Conservation (phyloP, 2,113 vertebrate species). For the Pavo muticus region DNA sequence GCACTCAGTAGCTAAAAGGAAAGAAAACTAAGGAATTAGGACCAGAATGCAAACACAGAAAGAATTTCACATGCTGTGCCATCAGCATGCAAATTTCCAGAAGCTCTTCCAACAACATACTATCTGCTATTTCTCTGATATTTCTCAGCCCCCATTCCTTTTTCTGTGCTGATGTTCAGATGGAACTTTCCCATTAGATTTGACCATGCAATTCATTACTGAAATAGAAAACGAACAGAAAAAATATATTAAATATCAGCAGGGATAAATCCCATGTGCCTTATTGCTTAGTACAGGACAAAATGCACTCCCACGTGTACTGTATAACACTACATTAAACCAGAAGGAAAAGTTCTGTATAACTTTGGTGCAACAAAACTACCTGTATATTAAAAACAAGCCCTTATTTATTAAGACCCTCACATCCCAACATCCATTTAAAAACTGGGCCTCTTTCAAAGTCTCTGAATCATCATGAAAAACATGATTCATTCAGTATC, state of each 20-base stretch:
- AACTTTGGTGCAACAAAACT: neutral
- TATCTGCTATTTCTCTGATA: neutral
- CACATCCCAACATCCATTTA: constrained; percentile 35
- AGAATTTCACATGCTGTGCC: constrained; percentile 55
- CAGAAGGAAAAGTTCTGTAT: neutral
- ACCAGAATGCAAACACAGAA: constrained; percentile 63
- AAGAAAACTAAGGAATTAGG: constrained; percentile 57
- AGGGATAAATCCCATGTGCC: neutral
- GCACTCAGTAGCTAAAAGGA: neutral
- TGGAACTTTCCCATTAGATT: constrained; percentile 1
- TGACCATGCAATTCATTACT: neutral
- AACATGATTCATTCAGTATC: constrained; percentile 61
- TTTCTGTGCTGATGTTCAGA: neutral
- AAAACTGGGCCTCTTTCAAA: constrained; percentile 60
- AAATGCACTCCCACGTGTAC: constrained; percentile 37
- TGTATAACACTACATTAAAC: neutral
- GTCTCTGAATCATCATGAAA: constrained; percentile 63
- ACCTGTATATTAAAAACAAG: constrained; percentile 46
- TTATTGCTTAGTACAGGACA: neutral
- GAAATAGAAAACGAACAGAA: neutral
- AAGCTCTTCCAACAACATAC: constrained; percentile 32
- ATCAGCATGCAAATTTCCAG: constrained; percentile 59
- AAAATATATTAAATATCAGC: neutral
- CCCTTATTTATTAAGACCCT: constrained; percentile 46
- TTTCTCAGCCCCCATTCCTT: constrained; percentile 9